phyloP scores from a whole-genome alignment of 1,140 invertebrate genomes.

The Thaumetopoea pityocampa region DNA sequence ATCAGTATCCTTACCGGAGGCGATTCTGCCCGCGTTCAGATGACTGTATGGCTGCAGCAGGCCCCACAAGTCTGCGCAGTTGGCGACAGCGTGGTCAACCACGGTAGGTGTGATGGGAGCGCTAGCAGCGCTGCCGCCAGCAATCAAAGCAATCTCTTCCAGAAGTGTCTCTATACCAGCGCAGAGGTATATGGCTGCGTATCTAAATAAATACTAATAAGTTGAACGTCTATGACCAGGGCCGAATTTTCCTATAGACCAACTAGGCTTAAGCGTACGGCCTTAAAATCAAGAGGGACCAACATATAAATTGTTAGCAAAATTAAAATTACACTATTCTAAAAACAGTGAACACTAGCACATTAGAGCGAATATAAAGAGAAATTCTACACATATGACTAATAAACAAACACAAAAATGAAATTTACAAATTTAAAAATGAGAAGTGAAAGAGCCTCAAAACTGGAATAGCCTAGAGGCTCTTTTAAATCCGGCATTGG shows the following conservation, averaged over 20 bases:
- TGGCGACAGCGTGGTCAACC: constrained; percentile 90
- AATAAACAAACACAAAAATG: too few relatives aligned
- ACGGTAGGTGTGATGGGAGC: constrained; percentile 84
- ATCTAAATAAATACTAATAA: constrained; percentile 60
- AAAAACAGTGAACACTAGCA: too few relatives aligned
- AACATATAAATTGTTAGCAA: too few relatives aligned
- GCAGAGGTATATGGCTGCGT: constrained; percentile 91
- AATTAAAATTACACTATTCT: too few relatives aligned
- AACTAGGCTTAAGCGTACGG: too few relatives aligned
- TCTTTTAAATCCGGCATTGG: too few relatives aligned
- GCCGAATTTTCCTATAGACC: not conserved
- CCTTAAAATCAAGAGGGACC: too few relatives aligned
- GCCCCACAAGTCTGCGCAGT: constrained; percentile 92
- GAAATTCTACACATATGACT: too few relatives aligned
- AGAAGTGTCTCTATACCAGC: constrained; percentile 92
- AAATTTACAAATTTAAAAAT: too few relatives aligned
- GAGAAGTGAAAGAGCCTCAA: too few relatives aligned
- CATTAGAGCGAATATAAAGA: too few relatives aligned
- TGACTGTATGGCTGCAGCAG: constrained; percentile 92
- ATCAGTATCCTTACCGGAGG: constrained; percentile 79
- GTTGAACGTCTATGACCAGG: not conserved
- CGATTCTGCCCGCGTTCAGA: constrained; percentile 89
- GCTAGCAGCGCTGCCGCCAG: constrained; percentile 66
- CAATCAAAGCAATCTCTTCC: constrained; percentile 89
- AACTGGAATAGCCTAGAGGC: too few relatives aligned